These are phyloP conservation scores for Sparidentex hasta DNA, from an alignment of 2,797 vertebrate species.

Conservation along the genomic window DNA sequence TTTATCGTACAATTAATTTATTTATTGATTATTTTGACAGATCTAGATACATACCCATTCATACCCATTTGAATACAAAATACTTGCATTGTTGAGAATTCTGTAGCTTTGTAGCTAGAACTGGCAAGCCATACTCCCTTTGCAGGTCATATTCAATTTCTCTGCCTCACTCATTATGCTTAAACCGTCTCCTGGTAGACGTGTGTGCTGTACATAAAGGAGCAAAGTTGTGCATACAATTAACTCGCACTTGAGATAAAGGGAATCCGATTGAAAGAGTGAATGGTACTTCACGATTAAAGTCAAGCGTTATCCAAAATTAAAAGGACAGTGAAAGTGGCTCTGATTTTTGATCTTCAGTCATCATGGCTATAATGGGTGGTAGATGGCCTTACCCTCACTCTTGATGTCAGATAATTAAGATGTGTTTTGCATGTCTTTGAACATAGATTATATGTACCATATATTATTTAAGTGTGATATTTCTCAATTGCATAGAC, in stretches of 20 bases:
- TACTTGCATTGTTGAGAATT: slow-evolving; percentile 1
- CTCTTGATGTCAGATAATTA: not conserved
- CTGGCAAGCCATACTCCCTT: slow-evolving; percentile 20
- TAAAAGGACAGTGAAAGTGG: not conserved
- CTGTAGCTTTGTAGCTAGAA: slow-evolving; percentile 9
- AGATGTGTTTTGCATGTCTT: slow-evolving; percentile 2
- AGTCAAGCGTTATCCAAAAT: not conserved
- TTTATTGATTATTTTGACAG: too few relatives aligned
- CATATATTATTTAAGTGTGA: not conserved
- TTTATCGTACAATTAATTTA: too few relatives aligned
- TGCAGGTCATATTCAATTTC: slow-evolving; percentile 12
- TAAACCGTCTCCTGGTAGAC: slow-evolving; percentile 15
- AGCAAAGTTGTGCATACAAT: not conserved
- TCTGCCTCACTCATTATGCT: slow-evolving; percentile 25
- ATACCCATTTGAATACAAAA: too few relatives aligned
- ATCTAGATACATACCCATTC: too few relatives aligned
- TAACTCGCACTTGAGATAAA: not conserved
- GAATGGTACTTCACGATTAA: not conserved
- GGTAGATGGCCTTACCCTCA: not conserved
- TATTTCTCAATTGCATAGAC: not conserved
- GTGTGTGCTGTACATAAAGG: slow-evolving; percentile 26
- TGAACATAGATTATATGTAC: not conserved
- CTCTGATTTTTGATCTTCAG: not conserved
- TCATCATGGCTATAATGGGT: not conserved
- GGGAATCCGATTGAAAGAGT: not conserved